phyloP scores from a whole-genome alignment of 2,797 vertebrate species.

The Chrosomus eos region DNA sequence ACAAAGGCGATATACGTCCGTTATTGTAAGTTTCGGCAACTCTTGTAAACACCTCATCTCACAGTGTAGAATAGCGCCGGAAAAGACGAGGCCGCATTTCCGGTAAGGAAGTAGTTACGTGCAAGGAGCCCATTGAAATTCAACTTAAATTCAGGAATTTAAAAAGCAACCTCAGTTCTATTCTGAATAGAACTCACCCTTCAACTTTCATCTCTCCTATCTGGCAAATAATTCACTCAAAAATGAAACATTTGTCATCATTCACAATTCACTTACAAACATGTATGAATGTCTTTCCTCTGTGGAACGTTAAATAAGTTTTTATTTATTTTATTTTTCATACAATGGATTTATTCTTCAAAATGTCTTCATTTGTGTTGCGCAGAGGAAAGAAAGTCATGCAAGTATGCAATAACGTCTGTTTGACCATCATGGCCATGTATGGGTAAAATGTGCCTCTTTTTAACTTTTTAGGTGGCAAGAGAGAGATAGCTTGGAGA shows the following conservation, averaged over 20 bases:
- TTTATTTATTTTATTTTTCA: neutral
- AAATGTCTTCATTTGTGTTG: neutral
- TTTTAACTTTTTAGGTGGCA: neutral
- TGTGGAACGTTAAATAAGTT: neutral
- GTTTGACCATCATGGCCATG: neutral
- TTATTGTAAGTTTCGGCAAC: no score
- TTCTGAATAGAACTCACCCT: neutral
- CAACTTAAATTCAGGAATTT: neutral
- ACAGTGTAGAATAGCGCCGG: no score
- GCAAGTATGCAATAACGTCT: neutral
- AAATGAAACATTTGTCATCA: neutral
- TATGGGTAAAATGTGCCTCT: neutral
- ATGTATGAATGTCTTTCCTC: neutral
- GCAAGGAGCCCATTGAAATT: no score
- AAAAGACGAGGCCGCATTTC: no score
- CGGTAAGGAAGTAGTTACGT: no score
- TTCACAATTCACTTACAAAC: neutral
- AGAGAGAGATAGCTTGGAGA: neutral
- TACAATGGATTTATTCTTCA: neutral
- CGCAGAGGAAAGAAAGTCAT: neutral
- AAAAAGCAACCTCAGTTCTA: neutral
- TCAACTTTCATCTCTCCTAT: neutral
- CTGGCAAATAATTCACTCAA: no score
- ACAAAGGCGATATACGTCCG: no score
- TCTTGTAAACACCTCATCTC: no score